phyloP scores from a whole-genome alignment of 2,113 vertebrate genomes.

The Donacobius atricapilla region DNA sequence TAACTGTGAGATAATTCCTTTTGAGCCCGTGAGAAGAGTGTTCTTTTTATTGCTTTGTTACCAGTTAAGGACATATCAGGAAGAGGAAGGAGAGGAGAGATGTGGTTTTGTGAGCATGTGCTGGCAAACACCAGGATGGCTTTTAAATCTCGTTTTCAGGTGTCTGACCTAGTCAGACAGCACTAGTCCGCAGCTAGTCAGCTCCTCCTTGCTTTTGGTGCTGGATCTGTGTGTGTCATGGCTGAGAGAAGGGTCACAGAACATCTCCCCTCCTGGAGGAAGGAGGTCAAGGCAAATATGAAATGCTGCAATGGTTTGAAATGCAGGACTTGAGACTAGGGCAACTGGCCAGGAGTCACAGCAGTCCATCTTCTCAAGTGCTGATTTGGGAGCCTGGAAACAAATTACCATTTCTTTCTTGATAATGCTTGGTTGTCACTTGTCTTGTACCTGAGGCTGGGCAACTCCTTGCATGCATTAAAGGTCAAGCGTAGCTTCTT shows the following conservation, averaged over 20 bases:
- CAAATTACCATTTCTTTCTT: not conserved
- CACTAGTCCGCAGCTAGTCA: too few relatives aligned
- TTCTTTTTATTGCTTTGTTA: not conserved
- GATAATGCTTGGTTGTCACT: not conserved
- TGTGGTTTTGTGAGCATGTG: not conserved
- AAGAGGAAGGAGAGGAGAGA: not conserved
- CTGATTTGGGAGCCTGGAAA: not conserved
- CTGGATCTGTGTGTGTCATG: not conserved
- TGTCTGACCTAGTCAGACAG: too few relatives aligned
- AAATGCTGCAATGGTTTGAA: not conserved
- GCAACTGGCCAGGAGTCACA: not conserved
- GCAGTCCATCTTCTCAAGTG: not conserved
- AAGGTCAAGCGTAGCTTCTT: not conserved
- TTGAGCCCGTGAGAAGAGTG: not conserved
- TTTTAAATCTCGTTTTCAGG: not conserved
- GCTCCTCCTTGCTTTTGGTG: not conserved
- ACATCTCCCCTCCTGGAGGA: not conserved
- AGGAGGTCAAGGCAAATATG: not conserved
- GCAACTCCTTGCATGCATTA: not conserved
- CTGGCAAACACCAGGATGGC: not conserved
- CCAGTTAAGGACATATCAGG: not conserved
- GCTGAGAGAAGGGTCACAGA: not conserved
- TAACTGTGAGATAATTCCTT: not conserved
- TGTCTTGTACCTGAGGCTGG: not conserved
- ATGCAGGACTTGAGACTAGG: not conserved